A percentile compares a stretch with the other conserved stretches of the same genome.
Conservation (phyloP, 1,140 invertebrate species). For the Bursaphelenchus mucronatus region DNA sequence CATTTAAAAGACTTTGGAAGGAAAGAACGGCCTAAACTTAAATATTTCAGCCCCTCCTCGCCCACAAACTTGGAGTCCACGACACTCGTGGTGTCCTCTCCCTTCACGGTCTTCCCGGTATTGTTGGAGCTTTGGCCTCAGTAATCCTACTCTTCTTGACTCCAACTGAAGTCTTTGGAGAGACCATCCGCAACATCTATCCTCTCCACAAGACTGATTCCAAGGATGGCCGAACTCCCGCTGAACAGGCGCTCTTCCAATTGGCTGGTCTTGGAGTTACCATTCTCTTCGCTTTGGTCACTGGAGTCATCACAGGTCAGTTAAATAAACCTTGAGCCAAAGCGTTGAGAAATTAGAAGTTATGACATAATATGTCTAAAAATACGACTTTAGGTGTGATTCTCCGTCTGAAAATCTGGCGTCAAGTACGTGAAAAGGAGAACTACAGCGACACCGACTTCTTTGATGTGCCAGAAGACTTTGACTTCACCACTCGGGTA, state of each 20-base stretch:
- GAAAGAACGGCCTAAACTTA: not conserved
- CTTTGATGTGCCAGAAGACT: conserved; percentile 57
- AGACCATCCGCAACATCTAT: conserved; percentile 20
- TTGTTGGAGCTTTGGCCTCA: conserved; percentile 61
- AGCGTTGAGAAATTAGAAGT: too few relatives aligned
- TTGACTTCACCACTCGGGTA: conserved; percentile 63
- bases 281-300: conserved; percentile 37
- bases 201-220: conserved; percentile 6
- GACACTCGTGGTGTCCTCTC: conserved; percentile 65
- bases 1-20: conserved; percentile 14
- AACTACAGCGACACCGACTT: conserved; percentile 52
- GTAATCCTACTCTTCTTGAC: conserved; percentile 27
- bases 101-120: conserved; percentile 64
- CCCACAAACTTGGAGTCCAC: conserved; percentile 61
- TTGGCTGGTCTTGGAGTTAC: conserved; percentile 45
- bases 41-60: conserved; percentile 58
- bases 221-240: conserved; percentile 21
- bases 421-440: conserved; percentile 54
- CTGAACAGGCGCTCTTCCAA: conserved; percentile 48
- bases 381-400: conserved; percentile 46
- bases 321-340: not conserved
- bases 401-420: conserved; percentile 47
- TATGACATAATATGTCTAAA: not conserved
- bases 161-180: conserved; percentile 11
- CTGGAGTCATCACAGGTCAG: conserved; percentile 58